These are phyloP conservation scores for Rattus rattus DNA, from an alignment of 2,113 vertebrate genomes.

Conservation along the genomic window DNA sequence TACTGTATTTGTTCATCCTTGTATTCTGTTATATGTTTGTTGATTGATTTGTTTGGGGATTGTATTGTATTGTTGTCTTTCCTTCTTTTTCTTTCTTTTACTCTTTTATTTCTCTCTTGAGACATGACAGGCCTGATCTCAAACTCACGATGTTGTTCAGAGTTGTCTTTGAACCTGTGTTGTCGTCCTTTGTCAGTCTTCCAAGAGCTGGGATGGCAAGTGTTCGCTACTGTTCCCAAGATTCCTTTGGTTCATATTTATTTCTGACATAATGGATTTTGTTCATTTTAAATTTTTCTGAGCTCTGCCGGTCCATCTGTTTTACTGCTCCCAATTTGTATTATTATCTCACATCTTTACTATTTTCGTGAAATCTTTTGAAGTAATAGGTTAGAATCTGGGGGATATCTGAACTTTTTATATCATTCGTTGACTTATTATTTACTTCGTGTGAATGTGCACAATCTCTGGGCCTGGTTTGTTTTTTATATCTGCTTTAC, in stretches of 20 bases:
- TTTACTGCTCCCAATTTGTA: neutral
- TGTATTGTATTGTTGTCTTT: neutral
- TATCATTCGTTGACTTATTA: neutral
- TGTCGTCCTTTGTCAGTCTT: neutral
- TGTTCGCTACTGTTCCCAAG: neutral
- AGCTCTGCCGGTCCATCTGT: neutral
- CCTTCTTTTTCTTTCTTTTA: neutral
- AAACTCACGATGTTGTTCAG: neutral
- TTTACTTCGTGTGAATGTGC: neutral
- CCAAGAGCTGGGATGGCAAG: neutral
- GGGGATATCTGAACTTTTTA: neutral
- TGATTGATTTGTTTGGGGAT: neutral
- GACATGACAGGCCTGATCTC: neutral
- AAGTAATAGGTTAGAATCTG: neutral
- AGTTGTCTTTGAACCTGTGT: neutral
- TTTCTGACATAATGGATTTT: neutral
- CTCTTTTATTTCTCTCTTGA: neutral
- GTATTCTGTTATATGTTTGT: neutral
- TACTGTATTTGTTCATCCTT: neutral
- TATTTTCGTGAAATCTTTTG: neutral
- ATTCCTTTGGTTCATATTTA: neutral
- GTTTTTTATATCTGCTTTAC: neutral
- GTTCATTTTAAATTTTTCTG: slow-evolving; percentile 9
- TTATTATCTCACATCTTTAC: neutral
- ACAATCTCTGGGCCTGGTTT: neutral